phyloP scores from a whole-genome alignment of 2,797 vertebrate species.

The Ptychobarbus kaznakovi region DNA sequence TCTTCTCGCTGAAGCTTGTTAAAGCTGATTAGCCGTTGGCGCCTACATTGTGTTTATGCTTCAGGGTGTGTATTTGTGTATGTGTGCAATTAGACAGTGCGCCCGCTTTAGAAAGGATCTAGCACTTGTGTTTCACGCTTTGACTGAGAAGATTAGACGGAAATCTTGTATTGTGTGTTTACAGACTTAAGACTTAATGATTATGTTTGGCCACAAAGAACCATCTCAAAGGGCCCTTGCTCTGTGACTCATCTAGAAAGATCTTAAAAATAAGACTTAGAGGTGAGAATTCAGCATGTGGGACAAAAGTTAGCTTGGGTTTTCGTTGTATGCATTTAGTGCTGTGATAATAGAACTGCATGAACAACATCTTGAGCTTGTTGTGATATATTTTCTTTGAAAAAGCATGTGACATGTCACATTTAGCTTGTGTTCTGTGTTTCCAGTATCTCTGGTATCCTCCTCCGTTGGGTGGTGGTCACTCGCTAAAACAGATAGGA shows the following conservation, averaged over 20 bases:
- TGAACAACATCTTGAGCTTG: background rate
- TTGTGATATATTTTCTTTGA: slow-evolving; percentile 6
- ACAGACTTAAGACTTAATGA: slow-evolving; percentile 22
- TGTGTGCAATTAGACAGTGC: slow-evolving; percentile 1
- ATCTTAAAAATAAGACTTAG: background rate
- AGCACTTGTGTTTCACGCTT: slow-evolving; percentile 13
- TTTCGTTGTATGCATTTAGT: background rate
- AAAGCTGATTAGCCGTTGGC: slow-evolving; percentile 19
- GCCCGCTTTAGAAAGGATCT: slow-evolving; percentile 11
- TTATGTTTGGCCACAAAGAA: slow-evolving; percentile 10
- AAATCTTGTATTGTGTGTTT: slow-evolving; percentile 1
- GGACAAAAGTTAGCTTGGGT: background rate
- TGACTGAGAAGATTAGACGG: slow-evolving; percentile 7
- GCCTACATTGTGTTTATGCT: slow-evolving; percentile 23
- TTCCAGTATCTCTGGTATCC: slow-evolving; percentile 12
- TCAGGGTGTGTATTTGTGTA: slow-evolving; percentile 19
- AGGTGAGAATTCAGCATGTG: background rate
- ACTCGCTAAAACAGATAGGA: background rate
- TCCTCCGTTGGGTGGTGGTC: slow-evolving; percentile 1
- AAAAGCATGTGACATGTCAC: background rate
- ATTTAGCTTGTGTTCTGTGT: slow-evolving; percentile 2
- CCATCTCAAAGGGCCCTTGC: background rate
- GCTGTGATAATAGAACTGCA: background rate
- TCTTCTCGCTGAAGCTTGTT: slow-evolving; percentile 10
- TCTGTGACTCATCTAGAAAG: background rate